A percentile compares a stretch with the other conserved stretches of the same genome.
phyloP scores from a whole-genome alignment of 2,888 invertebrate genomes.

The Quadroppia sp. region DNA sequence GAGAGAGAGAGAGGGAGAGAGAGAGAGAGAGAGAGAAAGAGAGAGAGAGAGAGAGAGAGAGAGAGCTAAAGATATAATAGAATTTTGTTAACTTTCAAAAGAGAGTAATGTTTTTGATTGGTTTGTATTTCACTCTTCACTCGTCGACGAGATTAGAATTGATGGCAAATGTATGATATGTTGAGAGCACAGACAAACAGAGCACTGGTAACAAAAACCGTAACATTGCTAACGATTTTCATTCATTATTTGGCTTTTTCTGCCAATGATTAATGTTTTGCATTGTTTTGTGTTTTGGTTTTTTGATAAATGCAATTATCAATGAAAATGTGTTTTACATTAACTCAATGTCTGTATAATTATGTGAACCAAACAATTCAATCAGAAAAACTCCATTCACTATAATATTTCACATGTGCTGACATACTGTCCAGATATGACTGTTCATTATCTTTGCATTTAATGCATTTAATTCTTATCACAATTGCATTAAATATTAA shows the following conservation, averaged over 20 bases:
- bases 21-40: not conserved
- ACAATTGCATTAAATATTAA: no score
- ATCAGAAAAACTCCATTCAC: no score
- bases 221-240: not conserved
- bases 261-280: slow-evolving; percentile 17
- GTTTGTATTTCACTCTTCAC: not conserved
- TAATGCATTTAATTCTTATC: no score
- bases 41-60: not conserved
- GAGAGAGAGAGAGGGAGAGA: not conserved
- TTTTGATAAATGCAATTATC: slow-evolving; percentile 25
- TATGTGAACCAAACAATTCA: not conserved
- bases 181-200: not conserved
- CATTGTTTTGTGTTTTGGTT: not conserved
- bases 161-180: not conserved
- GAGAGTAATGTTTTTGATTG: not conserved
- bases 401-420: no score
- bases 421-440: no score
- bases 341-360: not conserved
- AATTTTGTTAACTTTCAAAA: not conserved
- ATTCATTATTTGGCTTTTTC: not conserved
- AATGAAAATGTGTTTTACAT: slow-evolving; percentile 15
- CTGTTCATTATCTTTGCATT: no score
- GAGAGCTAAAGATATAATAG: slow-evolving; percentile 2
- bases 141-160: not conserved
- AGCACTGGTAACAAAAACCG: not conserved